These are phyloP conservation scores for Channallabes apus DNA, from an alignment of 2,797 vertebrate species.

Conservation along the genomic window DNA sequence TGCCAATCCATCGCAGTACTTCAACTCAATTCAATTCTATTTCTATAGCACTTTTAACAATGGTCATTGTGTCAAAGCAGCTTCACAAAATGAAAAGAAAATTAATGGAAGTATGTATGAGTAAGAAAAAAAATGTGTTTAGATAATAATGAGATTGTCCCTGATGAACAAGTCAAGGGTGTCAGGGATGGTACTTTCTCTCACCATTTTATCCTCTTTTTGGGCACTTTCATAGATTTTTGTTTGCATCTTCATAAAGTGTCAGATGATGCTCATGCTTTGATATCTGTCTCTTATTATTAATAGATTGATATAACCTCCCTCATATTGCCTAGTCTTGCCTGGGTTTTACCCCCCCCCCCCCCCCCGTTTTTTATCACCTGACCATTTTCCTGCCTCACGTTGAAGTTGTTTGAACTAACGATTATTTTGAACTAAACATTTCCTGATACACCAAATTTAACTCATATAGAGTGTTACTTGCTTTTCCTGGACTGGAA, in stretches of 20 bases:
- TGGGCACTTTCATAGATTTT: background rate
- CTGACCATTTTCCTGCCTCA: background rate
- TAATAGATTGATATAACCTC: background rate
- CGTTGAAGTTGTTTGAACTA: no score
- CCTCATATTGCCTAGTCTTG: background rate
- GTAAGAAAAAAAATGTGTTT: no score
- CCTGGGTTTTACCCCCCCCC: background rate
- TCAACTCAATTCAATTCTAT: no score
- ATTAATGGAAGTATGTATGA: no score
- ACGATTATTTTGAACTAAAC: background rate
- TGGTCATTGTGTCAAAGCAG: no score
- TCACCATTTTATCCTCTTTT: background rate
- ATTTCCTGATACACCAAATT: no score
- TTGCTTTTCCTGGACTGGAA: background rate
- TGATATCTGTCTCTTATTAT: background rate
- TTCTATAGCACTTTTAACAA: no score
- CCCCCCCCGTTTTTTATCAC: no score
- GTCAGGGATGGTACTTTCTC: background rate
- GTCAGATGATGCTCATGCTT: background rate
- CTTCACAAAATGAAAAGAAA: no score
- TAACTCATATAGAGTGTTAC: background rate
- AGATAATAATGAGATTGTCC: no score
- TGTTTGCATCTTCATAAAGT: background rate
- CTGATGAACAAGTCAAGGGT: no score
- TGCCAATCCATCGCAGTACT: no score